phyloP scores from a whole-genome alignment of 2,113 vertebrate species.

The Callorhinus ursinus region DNA sequence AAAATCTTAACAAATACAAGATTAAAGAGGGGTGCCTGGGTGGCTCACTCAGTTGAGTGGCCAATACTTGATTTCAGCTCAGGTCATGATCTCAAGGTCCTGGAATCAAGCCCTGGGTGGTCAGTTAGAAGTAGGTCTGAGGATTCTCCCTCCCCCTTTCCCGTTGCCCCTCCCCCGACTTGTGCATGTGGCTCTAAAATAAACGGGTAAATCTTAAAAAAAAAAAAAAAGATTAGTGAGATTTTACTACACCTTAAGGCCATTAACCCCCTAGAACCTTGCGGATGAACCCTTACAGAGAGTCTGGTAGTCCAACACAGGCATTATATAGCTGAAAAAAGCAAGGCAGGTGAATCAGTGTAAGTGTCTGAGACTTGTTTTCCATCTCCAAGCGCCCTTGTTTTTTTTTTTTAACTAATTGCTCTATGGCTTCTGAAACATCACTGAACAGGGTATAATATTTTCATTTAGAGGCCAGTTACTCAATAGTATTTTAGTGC shows the following conservation, averaged over 20 bases:
- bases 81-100: neutral
- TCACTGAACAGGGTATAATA: neutral
- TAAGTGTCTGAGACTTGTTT: slow-evolving; percentile 7
- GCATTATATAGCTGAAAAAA: slow-evolving; percentile 36
- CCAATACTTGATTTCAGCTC: neutral
- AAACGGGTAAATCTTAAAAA: neutral
- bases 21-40: neutral
- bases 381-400: neutral
- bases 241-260: slow-evolving; percentile 35
- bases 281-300: slow-evolving; percentile 30
- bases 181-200: neutral
- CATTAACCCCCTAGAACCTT: neutral
- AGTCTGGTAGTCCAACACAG: neutral
- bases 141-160: neutral
- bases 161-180: neutral
- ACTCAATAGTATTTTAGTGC: neutral
- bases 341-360: neutral
- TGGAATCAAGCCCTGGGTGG: neutral
- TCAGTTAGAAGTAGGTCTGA: neutral
- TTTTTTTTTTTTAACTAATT: neutral
- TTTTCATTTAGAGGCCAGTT: neutral
- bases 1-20: slow-evolving; percentile 30
- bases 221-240: neutral
- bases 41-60: neutral
- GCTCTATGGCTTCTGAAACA: slow-evolving; percentile 8